phyloP scores from a whole-genome alignment of 2,113 vertebrate species.

The Sinocyclocheilus anophthalmus region DNA sequence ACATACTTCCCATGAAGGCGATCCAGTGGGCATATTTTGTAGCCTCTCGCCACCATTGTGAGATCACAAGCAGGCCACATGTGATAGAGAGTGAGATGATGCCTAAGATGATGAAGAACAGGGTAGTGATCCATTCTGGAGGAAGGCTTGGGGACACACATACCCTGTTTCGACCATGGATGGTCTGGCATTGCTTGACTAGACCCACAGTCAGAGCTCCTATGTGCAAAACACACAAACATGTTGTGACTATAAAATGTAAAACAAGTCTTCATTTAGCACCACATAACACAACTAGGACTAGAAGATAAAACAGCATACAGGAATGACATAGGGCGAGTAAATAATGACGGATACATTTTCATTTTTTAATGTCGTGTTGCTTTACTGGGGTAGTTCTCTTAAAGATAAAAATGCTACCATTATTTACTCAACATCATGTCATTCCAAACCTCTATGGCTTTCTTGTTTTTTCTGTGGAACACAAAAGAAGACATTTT shows the following conservation, averaged over 20 bases:
- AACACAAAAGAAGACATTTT: too few species aligned
- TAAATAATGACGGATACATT: neutral
- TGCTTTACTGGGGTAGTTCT: neutral
- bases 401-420: too few species aligned
- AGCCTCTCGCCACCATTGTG: constrained; percentile 96
- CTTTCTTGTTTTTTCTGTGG: too few species aligned
- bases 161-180: constrained; percentile 94
- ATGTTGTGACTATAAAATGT: neutral
- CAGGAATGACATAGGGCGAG: neutral
- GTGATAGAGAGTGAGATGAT: constrained; percentile 98
- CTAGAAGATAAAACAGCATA: neutral
- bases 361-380: neutral
- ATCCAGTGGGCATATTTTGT: constrained; percentile 98
- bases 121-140: constrained; percentile 96
- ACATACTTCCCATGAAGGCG: constrained; percentile 96
- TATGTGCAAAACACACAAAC: constrained; percentile 58
- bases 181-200: constrained; percentile 95
- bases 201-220: constrained; percentile 93
- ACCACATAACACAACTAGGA: neutral
- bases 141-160: constrained; percentile 97
- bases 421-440: too few species aligned
- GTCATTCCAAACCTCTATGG: too few species aligned
- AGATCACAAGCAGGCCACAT: constrained; percentile 94
- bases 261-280: neutral
- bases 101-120: constrained; percentile 99